A percentile compares a stretch with the other conserved stretches of the same genome.
phyloP scores from a whole-genome alignment of 2,113 vertebrate genomes.

The Datnioides undecimradiatus region DNA sequence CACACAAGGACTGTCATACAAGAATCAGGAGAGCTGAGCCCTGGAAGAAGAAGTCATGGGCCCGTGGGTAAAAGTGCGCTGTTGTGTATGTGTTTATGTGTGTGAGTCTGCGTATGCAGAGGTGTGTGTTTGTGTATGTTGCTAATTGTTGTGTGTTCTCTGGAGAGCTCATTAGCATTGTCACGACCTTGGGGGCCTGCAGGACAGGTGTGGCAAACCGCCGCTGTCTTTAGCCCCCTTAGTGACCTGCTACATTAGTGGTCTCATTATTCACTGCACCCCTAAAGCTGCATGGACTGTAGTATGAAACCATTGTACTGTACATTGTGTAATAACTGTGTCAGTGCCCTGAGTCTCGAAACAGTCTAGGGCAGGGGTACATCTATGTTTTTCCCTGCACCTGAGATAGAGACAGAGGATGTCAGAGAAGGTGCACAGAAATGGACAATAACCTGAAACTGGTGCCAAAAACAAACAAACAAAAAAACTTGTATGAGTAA shows the following conservation, averaged over 20 bases:
- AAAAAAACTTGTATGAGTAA: neutral
- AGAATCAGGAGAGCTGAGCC: constrained; percentile 28
- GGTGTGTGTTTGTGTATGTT: constrained; percentile 22
- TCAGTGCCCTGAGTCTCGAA: constrained; percentile 27
- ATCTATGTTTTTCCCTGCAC: constrained; percentile 11
- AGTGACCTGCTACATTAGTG: constrained; percentile 31
- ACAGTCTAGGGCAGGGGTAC: neutral
- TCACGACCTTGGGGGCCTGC: constrained; percentile 44
- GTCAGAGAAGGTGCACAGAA: constrained; percentile 3
- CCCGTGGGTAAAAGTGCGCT: constrained; percentile 28
- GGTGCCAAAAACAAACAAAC: constrained; percentile 51
- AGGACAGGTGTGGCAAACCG: constrained; percentile 52
- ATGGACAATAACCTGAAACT: constrained; percentile 26
- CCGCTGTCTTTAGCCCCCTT: constrained; percentile 37
- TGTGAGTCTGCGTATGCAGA: constrained; percentile 19
- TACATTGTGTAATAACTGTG: constrained; percentile 33
- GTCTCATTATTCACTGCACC: constrained; percentile 33
- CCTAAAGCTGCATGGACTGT: constrained; percentile 33
- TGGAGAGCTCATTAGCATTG: constrained; percentile 48
- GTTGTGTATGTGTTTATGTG: neutral
- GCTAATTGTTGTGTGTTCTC: constrained; percentile 28
- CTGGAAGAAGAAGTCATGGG: neutral
- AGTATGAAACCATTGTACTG: constrained; percentile 22
- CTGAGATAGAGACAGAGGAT: constrained; percentile 6
- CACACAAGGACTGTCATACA: constrained; percentile 32